Evolutionary conservation across 2,888 invertebrate genomes (phyloP).

Genomic region (Thyatira batis): DNA sequence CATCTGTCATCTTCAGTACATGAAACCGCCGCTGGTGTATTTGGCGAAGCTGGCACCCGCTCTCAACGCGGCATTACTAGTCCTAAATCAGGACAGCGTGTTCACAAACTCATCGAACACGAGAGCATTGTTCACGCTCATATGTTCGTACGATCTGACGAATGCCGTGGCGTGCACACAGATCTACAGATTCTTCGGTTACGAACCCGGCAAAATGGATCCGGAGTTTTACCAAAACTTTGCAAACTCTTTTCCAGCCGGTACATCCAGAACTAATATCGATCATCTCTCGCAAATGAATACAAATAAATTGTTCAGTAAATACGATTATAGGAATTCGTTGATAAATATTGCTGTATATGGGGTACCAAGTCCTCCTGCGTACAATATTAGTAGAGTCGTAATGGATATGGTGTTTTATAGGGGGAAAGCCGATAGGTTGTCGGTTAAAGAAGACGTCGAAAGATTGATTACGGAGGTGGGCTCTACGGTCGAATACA

Average conservation of each 20-base stretch:
- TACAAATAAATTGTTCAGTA: constrained; percentile 30
- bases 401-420: neutral
- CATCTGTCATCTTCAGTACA: constrained; percentile 32
- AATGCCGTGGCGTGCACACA: neutral
- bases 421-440: neutral
- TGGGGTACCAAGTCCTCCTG: neutral
- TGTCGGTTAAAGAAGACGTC: neutral
- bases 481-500: neutral
- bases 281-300: constrained; percentile 44
- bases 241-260: constrained; percentile 42
- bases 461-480: neutral
- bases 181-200: constrained; percentile 14
- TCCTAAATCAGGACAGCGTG: no score
- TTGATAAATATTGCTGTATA: neutral
- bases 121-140: no score
- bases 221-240: constrained; percentile 24
- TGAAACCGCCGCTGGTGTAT: no score
- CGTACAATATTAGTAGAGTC: neutral
- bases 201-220: constrained; percentile 34
- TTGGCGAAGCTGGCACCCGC: no score
- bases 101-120: no score
- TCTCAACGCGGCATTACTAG: no score
- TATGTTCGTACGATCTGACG: neutral
- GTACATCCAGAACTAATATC: constrained; percentile 44
- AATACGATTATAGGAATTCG: constrained; percentile 25